A percentile compares a stretch with the other conserved stretches of the same genome.
These are phyloP conservation scores for Pterostichus niger DNA, from an alignment of 2,888 invertebrate genomes.

Conservation along the genomic window DNA sequence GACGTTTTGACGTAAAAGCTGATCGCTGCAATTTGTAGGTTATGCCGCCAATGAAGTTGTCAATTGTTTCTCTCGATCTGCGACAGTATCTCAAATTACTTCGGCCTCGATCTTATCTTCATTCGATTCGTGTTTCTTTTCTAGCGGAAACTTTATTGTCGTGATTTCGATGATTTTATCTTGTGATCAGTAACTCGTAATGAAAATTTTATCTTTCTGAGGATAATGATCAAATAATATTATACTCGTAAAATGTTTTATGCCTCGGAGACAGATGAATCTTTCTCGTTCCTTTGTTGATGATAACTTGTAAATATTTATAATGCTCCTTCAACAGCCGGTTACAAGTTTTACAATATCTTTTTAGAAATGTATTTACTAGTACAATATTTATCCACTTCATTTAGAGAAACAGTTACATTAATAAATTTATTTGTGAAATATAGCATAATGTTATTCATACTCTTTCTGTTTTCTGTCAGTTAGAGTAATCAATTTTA, in stretches of 20 bases:
- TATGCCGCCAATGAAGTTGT: slow-evolving; percentile 62
- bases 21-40: slow-evolving; percentile 63
- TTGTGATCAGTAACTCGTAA: slow-evolving; percentile 42
- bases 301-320: no score
- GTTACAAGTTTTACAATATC: neutral
- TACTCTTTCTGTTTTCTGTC: no score
- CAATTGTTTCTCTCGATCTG: slow-evolving; percentile 56
- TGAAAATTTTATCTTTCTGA: slow-evolving; percentile 46
- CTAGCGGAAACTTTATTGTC: slow-evolving; percentile 35
- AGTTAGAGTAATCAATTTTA: no score
- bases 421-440: no score
- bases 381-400: no score
- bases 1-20: slow-evolving; percentile 64
- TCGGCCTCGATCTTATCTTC: slow-evolving; percentile 48
- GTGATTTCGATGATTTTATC: slow-evolving; percentile 53
- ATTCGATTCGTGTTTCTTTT: slow-evolving; percentile 17
- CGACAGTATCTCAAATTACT: slow-evolving; percentile 56
- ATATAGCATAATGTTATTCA: no score
- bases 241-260: slow-evolving; percentile 55
- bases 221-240: slow-evolving; percentile 44
- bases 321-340: no score
- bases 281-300: neutral
- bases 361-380: no score
- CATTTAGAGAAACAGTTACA: no score
- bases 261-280: neutral